phyloP scores from a whole-genome alignment of 1,140 invertebrate species.

The Drosophila sechellia region DNA sequence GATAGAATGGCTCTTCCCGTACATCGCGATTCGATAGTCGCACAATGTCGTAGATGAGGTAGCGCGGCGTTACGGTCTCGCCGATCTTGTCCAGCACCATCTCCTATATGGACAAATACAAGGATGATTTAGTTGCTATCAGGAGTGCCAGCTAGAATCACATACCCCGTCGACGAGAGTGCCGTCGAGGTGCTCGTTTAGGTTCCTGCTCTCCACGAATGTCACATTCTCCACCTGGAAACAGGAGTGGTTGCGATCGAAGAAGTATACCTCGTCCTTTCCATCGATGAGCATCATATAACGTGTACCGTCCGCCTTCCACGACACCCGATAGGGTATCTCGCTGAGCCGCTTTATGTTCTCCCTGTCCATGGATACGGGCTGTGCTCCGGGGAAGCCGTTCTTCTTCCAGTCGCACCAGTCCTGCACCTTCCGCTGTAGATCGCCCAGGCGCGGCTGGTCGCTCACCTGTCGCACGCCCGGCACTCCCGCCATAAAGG shows the following conservation, averaged over 20 bases:
- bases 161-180: slow-evolving; percentile 95
- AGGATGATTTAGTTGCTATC: background rate
- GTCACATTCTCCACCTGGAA: slow-evolving; percentile 93
- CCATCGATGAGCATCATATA: slow-evolving; percentile 98
- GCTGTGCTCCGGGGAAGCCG: slow-evolving; percentile 98
- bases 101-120: slow-evolving; percentile 86
- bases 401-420: slow-evolving; percentile 92
- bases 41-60: slow-evolving; percentile 98
- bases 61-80: slow-evolving; percentile 91
- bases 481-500: slow-evolving; percentile 93
- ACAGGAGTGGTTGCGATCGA: slow-evolving; percentile 98
- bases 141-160: background rate
- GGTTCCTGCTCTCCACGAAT: slow-evolving; percentile 92
- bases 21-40: slow-evolving; percentile 93
- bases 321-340: slow-evolving; percentile 97
- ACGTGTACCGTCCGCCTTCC: slow-evolving; percentile 99
- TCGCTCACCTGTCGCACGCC: slow-evolving; percentile 87
- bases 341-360: slow-evolving; percentile 92
- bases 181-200: slow-evolving; percentile 89
- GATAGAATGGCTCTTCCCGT: slow-evolving; percentile 90
- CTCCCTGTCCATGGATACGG: slow-evolving; percentile 96
- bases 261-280: slow-evolving; percentile 94
- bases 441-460: slow-evolving; percentile 87
- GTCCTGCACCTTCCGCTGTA: slow-evolving; percentile 91
- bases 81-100: slow-evolving; percentile 96